Evolutionary conservation across 2,113 vertebrate genomes (phyloP).

Genomic region (Canis aureus): DNA sequence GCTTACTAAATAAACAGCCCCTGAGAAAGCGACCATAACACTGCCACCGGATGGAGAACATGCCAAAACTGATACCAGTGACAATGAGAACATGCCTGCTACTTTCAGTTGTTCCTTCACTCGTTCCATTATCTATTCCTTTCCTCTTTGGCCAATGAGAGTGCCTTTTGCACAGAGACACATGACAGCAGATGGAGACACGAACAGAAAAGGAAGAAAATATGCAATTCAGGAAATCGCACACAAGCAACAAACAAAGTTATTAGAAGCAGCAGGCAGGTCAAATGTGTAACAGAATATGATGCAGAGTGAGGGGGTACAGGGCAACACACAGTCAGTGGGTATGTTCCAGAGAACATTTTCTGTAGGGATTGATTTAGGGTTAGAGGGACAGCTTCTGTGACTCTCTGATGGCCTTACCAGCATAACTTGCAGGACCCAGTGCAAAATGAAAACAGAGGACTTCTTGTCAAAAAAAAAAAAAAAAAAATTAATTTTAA

Average conservation of each 20-base stretch:
- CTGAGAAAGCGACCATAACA: background rate
- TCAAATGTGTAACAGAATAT: no score
- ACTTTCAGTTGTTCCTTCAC: background rate
- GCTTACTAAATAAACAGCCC: background rate
- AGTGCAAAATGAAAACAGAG: background rate
- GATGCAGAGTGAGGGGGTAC: accelerated
- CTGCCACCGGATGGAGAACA: background rate
- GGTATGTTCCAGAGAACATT: background rate
- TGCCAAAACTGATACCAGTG: background rate
- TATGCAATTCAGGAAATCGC: background rate
- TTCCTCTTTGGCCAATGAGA: background rate
- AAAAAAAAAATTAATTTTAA: background rate
- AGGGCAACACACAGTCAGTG: no score
- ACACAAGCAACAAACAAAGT: background rate
- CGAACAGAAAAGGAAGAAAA: background rate
- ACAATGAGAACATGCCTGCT: background rate
- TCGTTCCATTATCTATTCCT: background rate
- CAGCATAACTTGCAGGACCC: background rate
- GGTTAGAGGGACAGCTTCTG: background rate
- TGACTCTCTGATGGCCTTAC: background rate
- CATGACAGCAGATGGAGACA: background rate
- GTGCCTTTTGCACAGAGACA: background rate
- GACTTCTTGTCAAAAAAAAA: background rate
- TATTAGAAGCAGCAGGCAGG: no score
- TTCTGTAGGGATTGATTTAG: background rate